Percentiles rank a stretch among this genome's conserved stretches.
phyloP scores from a whole-genome alignment of 1,140 invertebrate genomes.

The Coptotermes formosanus region DNA sequence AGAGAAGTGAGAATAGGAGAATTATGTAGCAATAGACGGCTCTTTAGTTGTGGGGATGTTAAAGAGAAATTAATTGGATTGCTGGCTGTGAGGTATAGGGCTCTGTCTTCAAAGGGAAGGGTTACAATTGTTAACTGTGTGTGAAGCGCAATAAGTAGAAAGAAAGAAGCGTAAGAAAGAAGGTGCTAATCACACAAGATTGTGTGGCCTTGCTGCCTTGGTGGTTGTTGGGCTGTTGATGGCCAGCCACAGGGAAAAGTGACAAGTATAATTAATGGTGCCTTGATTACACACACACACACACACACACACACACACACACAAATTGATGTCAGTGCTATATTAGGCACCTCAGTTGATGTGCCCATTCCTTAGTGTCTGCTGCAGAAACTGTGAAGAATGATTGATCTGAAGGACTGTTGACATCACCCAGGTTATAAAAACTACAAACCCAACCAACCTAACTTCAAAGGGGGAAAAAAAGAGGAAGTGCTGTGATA shows the following conservation, averaged over 20 bases:
- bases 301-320: conserved; percentile 17
- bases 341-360: conserved; percentile 27
- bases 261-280: conserved; percentile 38
- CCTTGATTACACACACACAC: conserved; percentile 35
- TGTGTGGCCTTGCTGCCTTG: conserved; percentile 31
- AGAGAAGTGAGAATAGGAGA: background rate
- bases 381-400: conserved; percentile 10
- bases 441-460: background rate
- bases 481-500: background rate
- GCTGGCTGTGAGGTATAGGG: background rate
- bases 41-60: background rate
- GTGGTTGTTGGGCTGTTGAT: conserved; percentile 14
- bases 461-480: background rate
- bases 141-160: conserved; percentile 18
- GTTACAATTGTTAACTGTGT: conserved; percentile 27
- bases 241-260: conserved; percentile 25
- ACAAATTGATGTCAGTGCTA: conserved; percentile 34
- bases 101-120: conserved; percentile 20
- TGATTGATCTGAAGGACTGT: conserved; percentile 28
- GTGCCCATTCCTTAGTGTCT: background rate
- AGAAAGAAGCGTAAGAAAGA: conserved; percentile 9
- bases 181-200: conserved; percentile 29
- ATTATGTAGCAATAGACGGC: conserved; percentile 22
- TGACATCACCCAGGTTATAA: conserved; percentile 20
- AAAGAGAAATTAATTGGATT: conserved; percentile 31